Conservation (phyloP, 2,888 invertebrate species). For the Eucriotettix oculatus region DNA sequence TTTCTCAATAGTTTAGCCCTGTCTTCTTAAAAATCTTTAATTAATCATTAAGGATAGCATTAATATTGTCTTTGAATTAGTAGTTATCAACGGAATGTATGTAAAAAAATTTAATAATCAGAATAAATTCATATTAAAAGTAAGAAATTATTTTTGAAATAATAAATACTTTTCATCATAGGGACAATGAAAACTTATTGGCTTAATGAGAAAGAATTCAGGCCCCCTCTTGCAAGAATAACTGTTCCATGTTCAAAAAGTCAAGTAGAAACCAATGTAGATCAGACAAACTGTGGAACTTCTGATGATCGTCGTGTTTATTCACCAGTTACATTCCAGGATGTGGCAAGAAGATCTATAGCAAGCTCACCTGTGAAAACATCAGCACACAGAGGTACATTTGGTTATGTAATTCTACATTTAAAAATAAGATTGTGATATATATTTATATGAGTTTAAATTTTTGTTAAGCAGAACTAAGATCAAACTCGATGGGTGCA, state of each 20-base stretch:
- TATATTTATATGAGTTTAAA: neutral
- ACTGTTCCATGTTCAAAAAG: slow-evolving; percentile 23
- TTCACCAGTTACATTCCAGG: slow-evolving; percentile 71
- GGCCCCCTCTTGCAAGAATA: slow-evolving; percentile 32
- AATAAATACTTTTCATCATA: slow-evolving; percentile 21
- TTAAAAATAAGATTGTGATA: neutral
- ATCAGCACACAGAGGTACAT: neutral
- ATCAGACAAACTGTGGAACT: slow-evolving; percentile 22
- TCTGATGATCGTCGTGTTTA: slow-evolving; percentile 56
- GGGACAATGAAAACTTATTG: slow-evolving; percentile 81
- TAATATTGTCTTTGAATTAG: too few relatives aligned
- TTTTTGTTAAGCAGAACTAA: neutral
- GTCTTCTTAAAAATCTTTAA: too few relatives aligned
- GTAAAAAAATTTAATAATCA: neutral
- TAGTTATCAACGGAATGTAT: too few relatives aligned
- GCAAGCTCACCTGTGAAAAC: neutral
- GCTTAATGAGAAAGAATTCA: slow-evolving; percentile 55
- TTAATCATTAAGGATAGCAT: too few relatives aligned
- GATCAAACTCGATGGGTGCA: neutral
- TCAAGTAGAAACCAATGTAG: slow-evolving; percentile 33
- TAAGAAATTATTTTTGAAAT: too few relatives aligned
- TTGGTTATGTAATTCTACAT: neutral
- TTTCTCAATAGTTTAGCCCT: too few relatives aligned
- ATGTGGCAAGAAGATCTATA: neutral
- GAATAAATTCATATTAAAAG: neutral